A percentile compares a stretch with the other conserved stretches of the same genome.
Evolutionary conservation across 2,113 vertebrate species (phyloP).

Genomic region (Cavia aperea): DNA sequence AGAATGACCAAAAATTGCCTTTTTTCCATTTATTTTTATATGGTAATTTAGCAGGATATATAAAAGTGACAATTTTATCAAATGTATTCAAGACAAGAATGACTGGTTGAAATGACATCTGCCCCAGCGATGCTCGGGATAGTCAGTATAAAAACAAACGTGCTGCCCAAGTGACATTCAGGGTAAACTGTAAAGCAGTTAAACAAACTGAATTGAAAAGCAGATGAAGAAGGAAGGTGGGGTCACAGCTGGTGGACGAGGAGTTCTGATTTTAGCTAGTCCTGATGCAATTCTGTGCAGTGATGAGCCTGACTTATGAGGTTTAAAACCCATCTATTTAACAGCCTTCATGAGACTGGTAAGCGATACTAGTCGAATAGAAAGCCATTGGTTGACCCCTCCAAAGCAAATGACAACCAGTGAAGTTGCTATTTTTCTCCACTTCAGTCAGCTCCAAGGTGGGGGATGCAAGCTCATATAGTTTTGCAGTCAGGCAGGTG

Average conservation of each 20-base stretch:
- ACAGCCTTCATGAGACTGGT: neutral
- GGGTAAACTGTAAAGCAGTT: neutral
- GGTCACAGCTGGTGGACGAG: accelerated
- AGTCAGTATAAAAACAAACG: neutral
- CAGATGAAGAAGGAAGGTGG: neutral
- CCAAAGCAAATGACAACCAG: neutral
- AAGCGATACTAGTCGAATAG: neutral
- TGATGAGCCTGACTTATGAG: neutral
- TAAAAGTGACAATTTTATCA: neutral
- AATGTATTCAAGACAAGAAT: neutral
- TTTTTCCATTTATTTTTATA: neutral
- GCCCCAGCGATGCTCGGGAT: neutral
- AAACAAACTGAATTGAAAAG: neutral
- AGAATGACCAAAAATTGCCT: neutral
- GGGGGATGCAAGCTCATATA: neutral
- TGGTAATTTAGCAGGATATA: neutral
- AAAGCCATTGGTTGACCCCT: neutral
- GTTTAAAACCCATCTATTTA: neutral
- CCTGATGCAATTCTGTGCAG: neutral
- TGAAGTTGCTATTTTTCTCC: neutral
- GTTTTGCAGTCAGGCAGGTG: neutral
- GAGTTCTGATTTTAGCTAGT: neutral
- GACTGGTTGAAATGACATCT: neutral
- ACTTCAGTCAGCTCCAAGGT: neutral
- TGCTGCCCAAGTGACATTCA: neutral